A percentile compares a stretch with the other conserved stretches of the same genome.
These are phyloP conservation scores for Linepithema humile DNA, from an alignment of 1,140 invertebrate species.

Conservation along the genomic window DNA sequence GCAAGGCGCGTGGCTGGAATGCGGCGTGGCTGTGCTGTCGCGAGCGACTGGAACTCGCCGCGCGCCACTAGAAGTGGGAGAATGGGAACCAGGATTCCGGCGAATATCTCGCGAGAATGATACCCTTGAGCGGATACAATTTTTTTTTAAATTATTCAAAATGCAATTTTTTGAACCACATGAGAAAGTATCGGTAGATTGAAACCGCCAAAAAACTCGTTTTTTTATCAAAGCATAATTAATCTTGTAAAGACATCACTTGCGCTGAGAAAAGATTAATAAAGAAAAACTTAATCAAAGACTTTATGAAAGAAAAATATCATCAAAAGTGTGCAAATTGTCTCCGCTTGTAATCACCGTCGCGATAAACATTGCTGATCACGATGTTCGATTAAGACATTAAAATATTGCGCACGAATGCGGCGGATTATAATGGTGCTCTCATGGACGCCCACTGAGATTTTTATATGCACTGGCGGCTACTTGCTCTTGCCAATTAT, in stretches of 20 bases:
- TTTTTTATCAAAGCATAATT: no score
- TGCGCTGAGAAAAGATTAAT: neutral
- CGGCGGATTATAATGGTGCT: slow-evolving; percentile 37
- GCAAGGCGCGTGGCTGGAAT: slow-evolving; percentile 83
- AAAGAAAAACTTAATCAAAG: neutral
- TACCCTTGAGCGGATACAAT: neutral
- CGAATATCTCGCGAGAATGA: neutral
- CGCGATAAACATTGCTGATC: slow-evolving; percentile 35
- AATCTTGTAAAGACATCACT: neutral
- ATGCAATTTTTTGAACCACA: neutral
- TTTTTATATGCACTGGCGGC: slow-evolving; percentile 30
- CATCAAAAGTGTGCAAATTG: neutral
- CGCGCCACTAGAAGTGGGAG: slow-evolving; percentile 68
- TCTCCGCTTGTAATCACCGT: neutral
- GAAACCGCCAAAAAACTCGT: neutral
- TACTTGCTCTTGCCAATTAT: slow-evolving; percentile 47
- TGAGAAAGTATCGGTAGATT: neutral
- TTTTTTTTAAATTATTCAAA: neutral
- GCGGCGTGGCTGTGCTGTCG: slow-evolving; percentile 74
- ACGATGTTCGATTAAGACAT: slow-evolving; percentile 41
- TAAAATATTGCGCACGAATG: slow-evolving; percentile 40
- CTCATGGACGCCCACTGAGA: slow-evolving; percentile 39
- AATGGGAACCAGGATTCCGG: slow-evolving; percentile 57
- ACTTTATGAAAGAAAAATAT: neutral
- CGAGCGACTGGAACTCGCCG: slow-evolving; percentile 74